Evolutionary conservation across 2,888 invertebrate species (phyloP), one percentile per base, ranked within the genome.

Genomic region (Acleris sparsana): DNA sequence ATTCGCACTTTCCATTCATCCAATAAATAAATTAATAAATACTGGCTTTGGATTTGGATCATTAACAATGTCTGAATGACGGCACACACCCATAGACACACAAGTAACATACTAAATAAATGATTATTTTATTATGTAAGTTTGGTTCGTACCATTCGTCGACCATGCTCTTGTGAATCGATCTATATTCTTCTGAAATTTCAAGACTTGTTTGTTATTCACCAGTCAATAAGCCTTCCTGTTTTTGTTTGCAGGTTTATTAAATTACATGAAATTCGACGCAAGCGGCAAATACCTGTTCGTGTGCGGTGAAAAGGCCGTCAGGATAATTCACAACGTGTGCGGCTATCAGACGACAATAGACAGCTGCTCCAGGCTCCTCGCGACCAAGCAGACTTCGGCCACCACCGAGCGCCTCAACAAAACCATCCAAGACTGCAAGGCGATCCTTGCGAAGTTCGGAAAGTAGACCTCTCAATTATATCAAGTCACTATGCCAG

Each of bases 331-430:
- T 76, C 95, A 96, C 82, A 98, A 98, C 65, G 92, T 92, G 11
- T 91, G 91, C 82, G 92, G 92, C 0, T 89, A 88, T 72, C 75
- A 77, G 74, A 92, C 92, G 2, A 87, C 85, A 48, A 88, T 88
- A 65, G 83, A 75, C 20, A 88, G 86, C 71, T 91, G 91, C 72
- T 74, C 72, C n/a, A 75, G 91, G 22, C 80, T 92, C 71, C 85
- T 96, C 48, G 85, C 92, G 56, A 88, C 93, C 65, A 93, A 93
- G 63, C 94, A 94, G 72, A 95, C 95, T 1, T 94, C 95, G 5
- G 96, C 96, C n/a, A 95, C 96, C 67, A 95, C 94, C 75, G 97
- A 97, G 80, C 93, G 97, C 43, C 93, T 97, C 67, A 94, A 95
- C 70, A 94, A 95, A 74, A 94, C 95, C 58, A 95, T 97, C 61